Conservation (phyloP, 1,140 invertebrate species). For the Wiebesia pumilae region DNA sequence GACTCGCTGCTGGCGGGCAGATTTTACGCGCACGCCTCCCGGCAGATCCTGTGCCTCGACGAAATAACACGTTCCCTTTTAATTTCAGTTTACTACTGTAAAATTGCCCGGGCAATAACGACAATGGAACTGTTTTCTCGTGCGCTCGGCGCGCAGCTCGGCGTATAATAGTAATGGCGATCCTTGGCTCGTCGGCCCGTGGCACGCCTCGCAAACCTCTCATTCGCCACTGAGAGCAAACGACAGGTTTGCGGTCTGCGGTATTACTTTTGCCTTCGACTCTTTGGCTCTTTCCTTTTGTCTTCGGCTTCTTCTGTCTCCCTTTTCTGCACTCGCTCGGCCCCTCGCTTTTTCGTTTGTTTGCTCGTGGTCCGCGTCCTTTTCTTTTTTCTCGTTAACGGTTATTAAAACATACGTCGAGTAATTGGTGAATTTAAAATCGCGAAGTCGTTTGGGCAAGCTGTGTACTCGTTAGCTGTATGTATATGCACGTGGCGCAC, state of each 20-base stretch:
- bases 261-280: constrained; percentile 42
- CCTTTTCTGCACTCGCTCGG: background rate
- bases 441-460: background rate
- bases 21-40: background rate
- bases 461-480: constrained; percentile 17
- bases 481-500: background rate
- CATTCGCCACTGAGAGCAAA: constrained; percentile 43
- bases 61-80: constrained; percentile 57
- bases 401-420: constrained; percentile 49
- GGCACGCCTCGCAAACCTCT: constrained; percentile 46
- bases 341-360: constrained; percentile 37
- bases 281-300: constrained; percentile 38
- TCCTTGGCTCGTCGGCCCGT: constrained; percentile 54
- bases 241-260: constrained; percentile 52
- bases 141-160: background rate
- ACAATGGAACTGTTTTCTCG: constrained; percentile 59
- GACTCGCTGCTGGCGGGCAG: background rate
- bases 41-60: constrained; percentile 12
- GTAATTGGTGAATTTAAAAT: constrained; percentile 52
- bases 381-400: constrained; percentile 36
- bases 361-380: background rate
- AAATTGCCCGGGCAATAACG: constrained; percentile 65
- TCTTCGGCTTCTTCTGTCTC: background rate
- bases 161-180: constrained; percentile 61
- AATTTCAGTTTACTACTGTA: constrained; percentile 70